phyloP scores from a whole-genome alignment of 2,888 invertebrate genomes.

The Zeuzera pyrina region DNA sequence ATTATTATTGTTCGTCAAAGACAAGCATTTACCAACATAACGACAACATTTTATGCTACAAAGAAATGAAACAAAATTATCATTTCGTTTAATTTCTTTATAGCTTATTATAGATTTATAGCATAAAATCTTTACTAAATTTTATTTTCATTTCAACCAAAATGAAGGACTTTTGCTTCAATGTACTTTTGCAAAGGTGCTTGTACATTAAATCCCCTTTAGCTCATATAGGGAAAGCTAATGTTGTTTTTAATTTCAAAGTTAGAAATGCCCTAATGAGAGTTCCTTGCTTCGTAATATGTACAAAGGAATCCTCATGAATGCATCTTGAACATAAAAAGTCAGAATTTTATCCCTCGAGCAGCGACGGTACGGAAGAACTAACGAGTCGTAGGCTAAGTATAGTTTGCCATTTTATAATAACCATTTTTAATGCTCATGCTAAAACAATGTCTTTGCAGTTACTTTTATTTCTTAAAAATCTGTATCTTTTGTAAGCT shows the following conservation, averaged over 20 bases:
- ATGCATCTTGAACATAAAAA: constrained; percentile 51
- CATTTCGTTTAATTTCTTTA: neutral
- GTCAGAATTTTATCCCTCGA: constrained; percentile 37
- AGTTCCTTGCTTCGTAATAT: constrained; percentile 42
- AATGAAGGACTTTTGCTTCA: constrained; percentile 21
- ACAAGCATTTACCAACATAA: no score
- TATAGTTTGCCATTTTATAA: constrained; percentile 34
- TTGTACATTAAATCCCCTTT: constrained; percentile 35
- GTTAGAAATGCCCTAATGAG: constrained; percentile 58
- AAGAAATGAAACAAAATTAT: no score
- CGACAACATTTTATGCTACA: no score
- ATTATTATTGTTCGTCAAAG: no score
- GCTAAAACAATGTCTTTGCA: no score
- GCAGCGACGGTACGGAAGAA: constrained; percentile 34
- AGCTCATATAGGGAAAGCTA: constrained; percentile 36
- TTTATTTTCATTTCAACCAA: constrained; percentile 19
- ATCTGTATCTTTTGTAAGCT: no score
- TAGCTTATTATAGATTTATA: neutral
- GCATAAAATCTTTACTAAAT: neutral
- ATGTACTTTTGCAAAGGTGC: constrained; percentile 22
- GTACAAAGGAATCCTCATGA: constrained; percentile 57
- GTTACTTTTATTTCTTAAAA: no score
- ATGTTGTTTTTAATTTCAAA: constrained; percentile 60
- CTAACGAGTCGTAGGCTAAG: constrained; percentile 32
- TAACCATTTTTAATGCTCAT: no score